These are phyloP conservation scores for Andrena minutula DNA, from an alignment of 2,888 invertebrate genomes.

Conservation along the genomic window DNA sequence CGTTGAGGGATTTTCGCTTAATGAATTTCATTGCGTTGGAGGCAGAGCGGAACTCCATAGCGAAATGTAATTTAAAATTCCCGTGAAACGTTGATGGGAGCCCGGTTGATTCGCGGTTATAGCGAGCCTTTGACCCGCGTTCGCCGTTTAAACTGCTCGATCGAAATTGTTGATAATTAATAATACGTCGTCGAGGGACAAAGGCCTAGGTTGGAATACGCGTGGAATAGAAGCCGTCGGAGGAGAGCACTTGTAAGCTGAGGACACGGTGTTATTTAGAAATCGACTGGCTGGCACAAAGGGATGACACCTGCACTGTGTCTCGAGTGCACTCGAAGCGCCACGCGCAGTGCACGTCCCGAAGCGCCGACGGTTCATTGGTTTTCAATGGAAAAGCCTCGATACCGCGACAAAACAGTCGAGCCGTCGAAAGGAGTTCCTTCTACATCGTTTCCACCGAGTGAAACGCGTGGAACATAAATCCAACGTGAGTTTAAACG, in stretches of 20 bases:
- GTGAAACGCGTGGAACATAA: not conserved
- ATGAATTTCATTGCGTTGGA: not conserved
- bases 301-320: constrained; percentile 61
- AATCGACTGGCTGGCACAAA: constrained; percentile 62
- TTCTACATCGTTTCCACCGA: not conserved
- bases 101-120: not conserved
- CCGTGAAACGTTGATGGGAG: not conserved
- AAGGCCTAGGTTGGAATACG: not conserved
- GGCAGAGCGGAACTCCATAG: not conserved
- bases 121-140: not conserved
- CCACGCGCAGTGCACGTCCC: constrained; percentile 31
- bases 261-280: constrained; percentile 58
- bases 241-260: constrained; percentile 29
- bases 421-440: not conserved
- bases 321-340: constrained; percentile 52
- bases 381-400: constrained; percentile 27
- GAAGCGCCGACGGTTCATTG: constrained; percentile 28
- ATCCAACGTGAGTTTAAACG: not conserved
- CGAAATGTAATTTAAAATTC: constrained; percentile 3
- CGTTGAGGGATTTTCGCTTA: not conserved
- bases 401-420: constrained; percentile 23
- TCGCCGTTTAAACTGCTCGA: not conserved
- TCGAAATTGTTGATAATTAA: constrained; percentile 5
- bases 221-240: constrained; percentile 18
- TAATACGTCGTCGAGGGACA: constrained; percentile 8